phyloP scores from a whole-genome alignment of 2,797 vertebrate genomes.

The Melanotaenia boesemani region DNA sequence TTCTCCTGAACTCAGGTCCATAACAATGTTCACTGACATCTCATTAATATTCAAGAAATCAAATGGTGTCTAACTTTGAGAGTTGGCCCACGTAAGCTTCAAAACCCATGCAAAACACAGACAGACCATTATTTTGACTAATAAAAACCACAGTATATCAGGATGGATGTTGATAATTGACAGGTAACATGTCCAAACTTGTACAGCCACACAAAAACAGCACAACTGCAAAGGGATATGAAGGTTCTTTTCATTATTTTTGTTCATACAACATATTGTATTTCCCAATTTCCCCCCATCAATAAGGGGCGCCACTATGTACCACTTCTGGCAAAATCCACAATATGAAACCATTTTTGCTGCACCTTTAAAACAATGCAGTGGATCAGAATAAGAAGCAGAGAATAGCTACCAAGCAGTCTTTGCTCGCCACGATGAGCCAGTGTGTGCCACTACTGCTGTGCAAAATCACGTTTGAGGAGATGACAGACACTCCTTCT shows the following conservation, averaged over 20 bases:
- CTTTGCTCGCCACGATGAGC: background rate
- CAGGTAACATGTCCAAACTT: background rate
- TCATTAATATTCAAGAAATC: conserved; percentile 61
- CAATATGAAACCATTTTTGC: background rate
- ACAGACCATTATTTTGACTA: conserved; percentile 20
- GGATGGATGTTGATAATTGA: conserved; percentile 18
- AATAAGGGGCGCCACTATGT: background rate
- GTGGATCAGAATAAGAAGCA: background rate
- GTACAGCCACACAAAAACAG: background rate
- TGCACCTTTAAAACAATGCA: background rate
- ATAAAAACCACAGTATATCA: conserved; percentile 6
- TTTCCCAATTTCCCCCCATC: background rate
- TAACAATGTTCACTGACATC: conserved; percentile 41
- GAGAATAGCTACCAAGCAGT: background rate
- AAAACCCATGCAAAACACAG: conserved; percentile 27
- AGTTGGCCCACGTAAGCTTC: conserved; percentile 42
- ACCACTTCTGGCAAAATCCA: background rate
- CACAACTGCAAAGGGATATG: background rate
- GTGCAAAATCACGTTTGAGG: background rate
- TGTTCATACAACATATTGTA: no score
- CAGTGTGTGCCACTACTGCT: background rate
- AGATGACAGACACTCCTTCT: background rate
- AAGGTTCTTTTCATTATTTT: background rate
- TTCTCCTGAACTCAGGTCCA: conserved; percentile 45
- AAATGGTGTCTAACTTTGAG: conserved; percentile 38